A percentile compares a stretch with the other conserved stretches of the same genome.
Evolutionary conservation across 2,888 invertebrate species (phyloP).

Genomic region (Rhagophthalmus giganteus): DNA sequence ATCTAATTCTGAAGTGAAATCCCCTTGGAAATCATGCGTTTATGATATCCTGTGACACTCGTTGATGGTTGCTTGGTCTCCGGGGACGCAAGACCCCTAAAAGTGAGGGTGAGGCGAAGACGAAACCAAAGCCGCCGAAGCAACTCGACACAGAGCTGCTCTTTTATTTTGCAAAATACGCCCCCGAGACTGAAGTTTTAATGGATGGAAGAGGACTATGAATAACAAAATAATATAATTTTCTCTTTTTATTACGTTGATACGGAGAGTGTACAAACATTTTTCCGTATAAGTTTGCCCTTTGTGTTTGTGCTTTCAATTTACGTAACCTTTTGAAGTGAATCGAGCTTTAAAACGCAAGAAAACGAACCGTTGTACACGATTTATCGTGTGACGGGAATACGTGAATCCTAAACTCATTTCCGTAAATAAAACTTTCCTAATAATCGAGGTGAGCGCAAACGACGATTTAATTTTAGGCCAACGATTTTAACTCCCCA

Average conservation of each 20-base stretch:
- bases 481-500: neutral
- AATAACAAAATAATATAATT: constrained; percentile 51
- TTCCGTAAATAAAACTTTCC: too few species aligned
- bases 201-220: constrained; percentile 48
- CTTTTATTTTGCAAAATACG: constrained; percentile 49
- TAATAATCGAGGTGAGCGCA: neutral
- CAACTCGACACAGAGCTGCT: constrained; percentile 33
- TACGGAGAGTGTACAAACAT: constrained; percentile 18
- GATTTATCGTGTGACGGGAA: too few species aligned
- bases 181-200: constrained; percentile 48
- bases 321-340: constrained; percentile 9
- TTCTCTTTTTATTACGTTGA: constrained; percentile 40
- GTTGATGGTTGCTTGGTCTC: constrained; percentile 28
- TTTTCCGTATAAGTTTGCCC: constrained; percentile 9
- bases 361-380: too few species aligned
- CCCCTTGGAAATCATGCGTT: constrained; percentile 31
- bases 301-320: constrained; percentile 19
- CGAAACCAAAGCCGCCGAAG: constrained; percentile 25
- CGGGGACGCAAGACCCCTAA: constrained; percentile 27
- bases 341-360: neutral
- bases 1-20: constrained; percentile 18
- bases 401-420: neutral
- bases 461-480: neutral
- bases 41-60: constrained; percentile 26
- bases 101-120: constrained; percentile 25